These are phyloP conservation scores for Actinostola sp. DNA, from an alignment of 92 coral and sea anemone genomes.

Conservation along the genomic window DNA sequence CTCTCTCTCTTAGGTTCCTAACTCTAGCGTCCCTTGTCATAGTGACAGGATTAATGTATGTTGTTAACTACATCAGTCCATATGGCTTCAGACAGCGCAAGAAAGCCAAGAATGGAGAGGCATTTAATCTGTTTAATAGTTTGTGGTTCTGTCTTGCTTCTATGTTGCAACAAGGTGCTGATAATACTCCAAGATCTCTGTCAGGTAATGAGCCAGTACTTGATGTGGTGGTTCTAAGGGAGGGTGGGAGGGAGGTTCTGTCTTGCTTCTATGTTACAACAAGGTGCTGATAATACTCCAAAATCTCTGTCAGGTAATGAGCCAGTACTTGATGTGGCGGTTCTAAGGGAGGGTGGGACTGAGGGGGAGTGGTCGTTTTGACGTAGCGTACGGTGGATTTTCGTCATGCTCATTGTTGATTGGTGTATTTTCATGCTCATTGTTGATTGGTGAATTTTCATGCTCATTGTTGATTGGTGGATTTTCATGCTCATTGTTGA, in stretches of 20 bases:
- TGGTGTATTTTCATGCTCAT: too few relatives aligned
- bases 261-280: conserved; percentile 80
- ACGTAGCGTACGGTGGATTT: too few relatives aligned
- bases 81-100: conserved; percentile 58
- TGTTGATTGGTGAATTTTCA: too few relatives aligned
- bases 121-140: conserved; percentile 69
- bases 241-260: too few relatives aligned
- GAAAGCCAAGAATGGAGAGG: conserved; percentile 60
- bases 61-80: conserved; percentile 76
- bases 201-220: too few relatives aligned
- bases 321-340: too few relatives aligned
- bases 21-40: conserved; percentile 72
- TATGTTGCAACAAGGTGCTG: conserved; percentile 90
- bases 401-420: too few relatives aligned
- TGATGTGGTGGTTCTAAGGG: too few relatives aligned
- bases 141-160: conserved; percentile 81
- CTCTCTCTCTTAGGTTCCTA: conserved; percentile 42
- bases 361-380: too few relatives aligned
- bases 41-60: conserved; percentile 61
- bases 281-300: conserved; percentile 88
- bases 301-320: conserved; percentile 72
- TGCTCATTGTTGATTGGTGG: too few relatives aligned
- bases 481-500: too few relatives aligned
- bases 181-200: conserved; percentile 73
- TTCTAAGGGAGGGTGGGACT: too few relatives aligned